phyloP scores from a whole-genome alignment of 2,113 vertebrate genomes.

The Nyctereutes procyonoides region DNA sequence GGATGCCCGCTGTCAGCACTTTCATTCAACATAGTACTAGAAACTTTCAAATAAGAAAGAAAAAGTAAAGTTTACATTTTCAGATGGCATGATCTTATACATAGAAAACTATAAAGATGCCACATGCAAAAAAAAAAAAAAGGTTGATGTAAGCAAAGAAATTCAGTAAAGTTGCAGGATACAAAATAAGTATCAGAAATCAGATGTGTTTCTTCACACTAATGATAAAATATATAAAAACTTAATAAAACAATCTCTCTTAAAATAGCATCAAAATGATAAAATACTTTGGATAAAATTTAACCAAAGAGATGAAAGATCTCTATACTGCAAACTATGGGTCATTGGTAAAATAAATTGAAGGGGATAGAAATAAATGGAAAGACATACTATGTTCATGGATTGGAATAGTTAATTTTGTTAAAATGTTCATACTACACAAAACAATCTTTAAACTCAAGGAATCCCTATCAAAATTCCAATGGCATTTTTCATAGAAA shows the following conservation, averaged over 20 bases:
- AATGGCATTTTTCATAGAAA: background rate
- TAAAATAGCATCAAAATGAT: background rate
- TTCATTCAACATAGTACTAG: background rate
- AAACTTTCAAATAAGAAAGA: background rate
- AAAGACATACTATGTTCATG: background rate
- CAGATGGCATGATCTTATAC: background rate
- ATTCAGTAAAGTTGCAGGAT: background rate
- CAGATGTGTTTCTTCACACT: background rate
- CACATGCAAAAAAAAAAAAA: background rate
- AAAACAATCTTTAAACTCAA: background rate
- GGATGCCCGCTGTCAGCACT: background rate
- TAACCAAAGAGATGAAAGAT: background rate
- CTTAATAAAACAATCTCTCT: background rate
- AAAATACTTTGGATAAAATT: background rate
- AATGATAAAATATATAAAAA: background rate
- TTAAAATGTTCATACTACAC: background rate
- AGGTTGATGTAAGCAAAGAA: background rate
- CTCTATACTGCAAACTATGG: background rate
- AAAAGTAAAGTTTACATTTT: background rate
- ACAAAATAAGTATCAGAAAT: background rate
- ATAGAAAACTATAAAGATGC: background rate
- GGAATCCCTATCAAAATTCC: background rate
- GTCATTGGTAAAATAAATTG: background rate
- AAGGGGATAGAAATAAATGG: background rate
- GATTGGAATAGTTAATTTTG: background rate